phyloP scores from a whole-genome alignment of 2,888 invertebrate genomes.

The Pollenia amentaria region DNA sequence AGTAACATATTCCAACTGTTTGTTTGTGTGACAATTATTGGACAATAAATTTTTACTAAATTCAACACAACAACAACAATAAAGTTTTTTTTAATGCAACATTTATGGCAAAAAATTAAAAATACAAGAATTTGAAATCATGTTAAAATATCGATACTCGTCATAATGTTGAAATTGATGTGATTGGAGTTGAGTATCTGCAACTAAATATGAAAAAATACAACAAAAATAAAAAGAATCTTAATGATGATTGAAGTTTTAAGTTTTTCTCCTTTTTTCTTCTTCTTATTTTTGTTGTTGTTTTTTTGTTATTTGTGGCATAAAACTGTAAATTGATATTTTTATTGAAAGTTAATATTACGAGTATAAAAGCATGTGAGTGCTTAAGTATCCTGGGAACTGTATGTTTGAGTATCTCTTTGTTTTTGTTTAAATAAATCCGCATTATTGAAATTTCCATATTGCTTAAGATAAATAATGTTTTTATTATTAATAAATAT shows the following conservation, averaged over 20 bases:
- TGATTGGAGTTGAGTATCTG: conserved; percentile 32
- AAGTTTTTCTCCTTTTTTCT: conserved; percentile 1
- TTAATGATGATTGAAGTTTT: conserved; percentile 71
- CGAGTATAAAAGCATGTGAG: neutral
- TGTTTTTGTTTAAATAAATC: conserved; percentile 34
- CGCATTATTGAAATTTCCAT: conserved; percentile 49
- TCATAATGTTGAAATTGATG: conserved; percentile 11
- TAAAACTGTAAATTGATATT: conserved; percentile 72
- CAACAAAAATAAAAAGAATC: conserved; percentile 7
- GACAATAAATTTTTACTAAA: conserved; percentile 18
- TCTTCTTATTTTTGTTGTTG: neutral
- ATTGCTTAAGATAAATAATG: conserved; percentile 58
- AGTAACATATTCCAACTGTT: conserved; percentile 16
- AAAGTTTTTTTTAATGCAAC: conserved; percentile 31
- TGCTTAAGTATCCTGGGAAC: conserved; percentile 70
- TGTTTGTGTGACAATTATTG: conserved; percentile 48
- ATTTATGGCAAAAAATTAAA: neutral
- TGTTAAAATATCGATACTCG: conserved; percentile 50
- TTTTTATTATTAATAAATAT: conserved; percentile 21
- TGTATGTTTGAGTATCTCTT: conserved; percentile 33
- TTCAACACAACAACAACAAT: conserved; percentile 30
- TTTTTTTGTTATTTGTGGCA: conserved; percentile 26
- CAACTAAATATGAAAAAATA: conserved; percentile 26
- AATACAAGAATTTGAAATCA: conserved; percentile 48
- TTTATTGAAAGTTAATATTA: conserved; percentile 68